These are phyloP conservation scores for Anthonomus grandis DNA, from an alignment of 1,140 invertebrate species.

Conservation along the genomic window DNA sequence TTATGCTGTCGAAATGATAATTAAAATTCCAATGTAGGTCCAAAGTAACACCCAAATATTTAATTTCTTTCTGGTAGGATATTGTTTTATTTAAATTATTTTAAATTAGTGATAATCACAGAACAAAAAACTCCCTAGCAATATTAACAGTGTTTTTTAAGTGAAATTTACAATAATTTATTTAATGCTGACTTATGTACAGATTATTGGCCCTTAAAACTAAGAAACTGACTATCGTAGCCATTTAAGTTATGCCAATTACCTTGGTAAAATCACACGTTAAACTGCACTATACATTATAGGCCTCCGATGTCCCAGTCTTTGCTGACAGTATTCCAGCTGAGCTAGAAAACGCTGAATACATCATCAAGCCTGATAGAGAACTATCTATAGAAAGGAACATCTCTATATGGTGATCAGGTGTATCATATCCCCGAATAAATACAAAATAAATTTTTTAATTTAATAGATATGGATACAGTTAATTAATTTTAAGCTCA, in stretches of 20 bases:
- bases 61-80: too few species aligned
- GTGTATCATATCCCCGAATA: too few species aligned
- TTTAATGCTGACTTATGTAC: neutral
- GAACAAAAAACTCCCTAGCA: constrained; percentile 6
- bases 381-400: constrained; percentile 31
- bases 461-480: too few species aligned
- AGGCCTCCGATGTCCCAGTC: constrained; percentile 54
- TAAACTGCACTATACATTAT: constrained; percentile 54
- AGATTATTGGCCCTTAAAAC: neutral
- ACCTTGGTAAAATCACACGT: constrained; percentile 17
- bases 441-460: too few species aligned
- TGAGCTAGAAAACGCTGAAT: constrained; percentile 50
- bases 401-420: constrained; percentile 27
- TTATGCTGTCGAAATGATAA: constrained; percentile 4
- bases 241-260: constrained; percentile 40
- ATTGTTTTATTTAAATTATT: too few species aligned
- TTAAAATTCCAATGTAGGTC: too few species aligned
- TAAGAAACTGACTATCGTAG: constrained; percentile 1
- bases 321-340: constrained; percentile 49
- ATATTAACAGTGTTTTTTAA: neutral
- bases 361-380: constrained; percentile 49
- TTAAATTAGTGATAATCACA: constrained; percentile 15
- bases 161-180: constrained; percentile 1
- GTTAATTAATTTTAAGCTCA: too few species aligned
- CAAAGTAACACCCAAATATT: too few species aligned